These are phyloP conservation scores for Temnothorax longispinosus DNA, from an alignment of 1,140 invertebrate species.

Conservation along the genomic window DNA sequence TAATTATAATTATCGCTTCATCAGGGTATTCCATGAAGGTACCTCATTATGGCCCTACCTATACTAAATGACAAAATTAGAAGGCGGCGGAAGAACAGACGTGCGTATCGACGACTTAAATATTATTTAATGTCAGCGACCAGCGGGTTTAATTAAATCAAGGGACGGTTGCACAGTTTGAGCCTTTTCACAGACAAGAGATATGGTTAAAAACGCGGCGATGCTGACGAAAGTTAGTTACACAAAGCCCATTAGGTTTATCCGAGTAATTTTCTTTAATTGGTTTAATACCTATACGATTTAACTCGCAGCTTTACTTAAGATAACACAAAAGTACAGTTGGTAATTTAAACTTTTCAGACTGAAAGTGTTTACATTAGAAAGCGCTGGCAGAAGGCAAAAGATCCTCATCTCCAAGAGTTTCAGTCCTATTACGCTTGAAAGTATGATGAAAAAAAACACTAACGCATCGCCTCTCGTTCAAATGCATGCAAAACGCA, in stretches of 20 bases:
- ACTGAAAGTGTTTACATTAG: constrained; percentile 49
- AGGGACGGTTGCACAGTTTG: background rate
- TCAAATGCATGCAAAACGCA: background rate
- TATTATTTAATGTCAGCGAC: constrained; percentile 24
- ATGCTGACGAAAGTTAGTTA: constrained; percentile 20
- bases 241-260: constrained; percentile 42
- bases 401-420: background rate
- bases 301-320: constrained; percentile 36
- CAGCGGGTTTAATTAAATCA: constrained; percentile 44
- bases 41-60: constrained; percentile 25
- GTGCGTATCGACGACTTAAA: constrained; percentile 34
- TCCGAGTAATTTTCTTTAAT: constrained; percentile 47
- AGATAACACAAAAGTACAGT: constrained; percentile 53
- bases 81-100: constrained; percentile 5
- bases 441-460: background rate
- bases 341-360: constrained; percentile 52
- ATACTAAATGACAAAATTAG: constrained; percentile 49
- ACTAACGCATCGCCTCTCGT: background rate
- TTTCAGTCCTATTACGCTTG: background rate
- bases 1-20: constrained; percentile 45
- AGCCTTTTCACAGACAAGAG: background rate
- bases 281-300: constrained; percentile 45
- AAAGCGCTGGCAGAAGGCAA: background rate
- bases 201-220: constrained; percentile 7
- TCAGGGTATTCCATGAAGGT: constrained; percentile 1